Percentiles rank a stretch among this genome's conserved stretches.
Conservation (phyloP, 2,797 vertebrate genomes). For the Harpia harpyja region DNA sequence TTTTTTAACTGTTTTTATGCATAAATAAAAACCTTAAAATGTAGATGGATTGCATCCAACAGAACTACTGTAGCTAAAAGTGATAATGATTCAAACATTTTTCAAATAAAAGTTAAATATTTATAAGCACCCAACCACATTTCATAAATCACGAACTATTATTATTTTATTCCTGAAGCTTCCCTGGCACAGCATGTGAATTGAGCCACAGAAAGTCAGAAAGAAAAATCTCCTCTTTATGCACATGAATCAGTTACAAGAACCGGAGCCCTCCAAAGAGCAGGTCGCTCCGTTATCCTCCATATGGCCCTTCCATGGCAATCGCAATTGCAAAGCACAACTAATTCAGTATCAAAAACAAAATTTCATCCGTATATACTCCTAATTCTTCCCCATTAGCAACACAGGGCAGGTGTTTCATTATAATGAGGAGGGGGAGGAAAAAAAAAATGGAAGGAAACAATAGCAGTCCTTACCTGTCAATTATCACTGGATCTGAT, state of each 20-base stretch:
- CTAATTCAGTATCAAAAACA: constrained; percentile 66
- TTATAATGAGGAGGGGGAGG: constrained; percentile 69
- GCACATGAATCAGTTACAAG: constrained; percentile 74
- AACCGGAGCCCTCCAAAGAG: constrained; percentile 64
- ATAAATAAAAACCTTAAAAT: constrained; percentile 81
- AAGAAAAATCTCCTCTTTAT: constrained; percentile 71
- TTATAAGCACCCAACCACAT: constrained; percentile 82
- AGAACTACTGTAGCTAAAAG: constrained; percentile 82
- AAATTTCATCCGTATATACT: constrained; percentile 61
- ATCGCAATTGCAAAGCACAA: constrained; percentile 49
- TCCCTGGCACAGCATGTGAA: constrained; percentile 74
- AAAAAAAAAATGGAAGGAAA: constrained; percentile 59
- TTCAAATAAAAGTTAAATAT: constrained; percentile 86
- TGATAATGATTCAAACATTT: constrained; percentile 84
- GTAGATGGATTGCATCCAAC: constrained; percentile 79
- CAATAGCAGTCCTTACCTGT: constrained; percentile 92
- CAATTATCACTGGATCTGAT: constrained; percentile 99
- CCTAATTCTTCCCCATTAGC: constrained; percentile 69
- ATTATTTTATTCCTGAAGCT: constrained; percentile 82
- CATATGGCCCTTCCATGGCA: constrained; percentile 66
- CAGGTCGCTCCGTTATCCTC: constrained; percentile 56
- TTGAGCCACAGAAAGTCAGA: constrained; percentile 72
- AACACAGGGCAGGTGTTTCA: constrained; percentile 76
- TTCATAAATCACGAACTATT: constrained; percentile 84
- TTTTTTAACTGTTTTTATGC: constrained; percentile 76